Conservation (phyloP, 2,888 invertebrate genomes). For the Dicycla oo region DNA sequence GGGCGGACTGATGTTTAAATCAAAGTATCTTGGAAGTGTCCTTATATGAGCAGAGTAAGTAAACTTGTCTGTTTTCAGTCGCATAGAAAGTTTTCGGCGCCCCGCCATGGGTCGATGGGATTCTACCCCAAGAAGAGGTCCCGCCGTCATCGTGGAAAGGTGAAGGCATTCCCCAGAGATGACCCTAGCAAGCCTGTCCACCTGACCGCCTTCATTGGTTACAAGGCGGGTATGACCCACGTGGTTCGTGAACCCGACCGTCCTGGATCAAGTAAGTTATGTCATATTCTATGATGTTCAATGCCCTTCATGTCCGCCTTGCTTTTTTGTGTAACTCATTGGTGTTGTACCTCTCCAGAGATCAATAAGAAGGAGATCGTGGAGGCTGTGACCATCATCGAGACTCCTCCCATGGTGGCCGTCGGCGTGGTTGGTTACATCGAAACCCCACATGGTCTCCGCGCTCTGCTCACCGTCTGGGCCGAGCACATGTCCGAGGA, state of each 20-base stretch:
- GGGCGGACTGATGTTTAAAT: slow-evolving; percentile 92
- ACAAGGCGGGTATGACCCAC: slow-evolving; percentile 99
- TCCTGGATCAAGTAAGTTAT: slow-evolving; percentile 98
- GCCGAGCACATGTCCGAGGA: slow-evolving; percentile 99
- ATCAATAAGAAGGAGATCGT: slow-evolving; percentile 99
- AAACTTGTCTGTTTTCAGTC: slow-evolving; percentile 92
- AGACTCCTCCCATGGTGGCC: slow-evolving; percentile 99
- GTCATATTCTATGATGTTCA: neutral
- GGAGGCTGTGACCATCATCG: slow-evolving; percentile 99
- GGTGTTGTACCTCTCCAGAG: slow-evolving; percentile 91
- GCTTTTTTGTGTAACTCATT: neutral
- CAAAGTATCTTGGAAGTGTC: fast-evolving
- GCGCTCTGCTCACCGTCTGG: slow-evolving; percentile 98
- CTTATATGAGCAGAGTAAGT: neutral
- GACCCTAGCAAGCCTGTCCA: slow-evolving; percentile 99
- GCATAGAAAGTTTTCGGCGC: slow-evolving; percentile 99
- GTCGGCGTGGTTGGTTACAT: slow-evolving; percentile 99
- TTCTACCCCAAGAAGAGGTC: slow-evolving; percentile 99
- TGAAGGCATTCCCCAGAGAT: slow-evolving; percentile 99
- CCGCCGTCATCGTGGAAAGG: slow-evolving; percentile 98
- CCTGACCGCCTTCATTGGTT: slow-evolving; percentile 99
- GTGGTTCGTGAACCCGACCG: slow-evolving; percentile 99
- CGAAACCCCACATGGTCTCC: slow-evolving; percentile 99
- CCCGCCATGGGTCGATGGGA: slow-evolving; percentile 99
- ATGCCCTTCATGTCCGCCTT: too few relatives aligned